Evolutionary conservation across 2,888 invertebrate genomes (phyloP), one percentile per base, ranked within the genome.

Genomic region (Eupithecia exiguata): DNA sequence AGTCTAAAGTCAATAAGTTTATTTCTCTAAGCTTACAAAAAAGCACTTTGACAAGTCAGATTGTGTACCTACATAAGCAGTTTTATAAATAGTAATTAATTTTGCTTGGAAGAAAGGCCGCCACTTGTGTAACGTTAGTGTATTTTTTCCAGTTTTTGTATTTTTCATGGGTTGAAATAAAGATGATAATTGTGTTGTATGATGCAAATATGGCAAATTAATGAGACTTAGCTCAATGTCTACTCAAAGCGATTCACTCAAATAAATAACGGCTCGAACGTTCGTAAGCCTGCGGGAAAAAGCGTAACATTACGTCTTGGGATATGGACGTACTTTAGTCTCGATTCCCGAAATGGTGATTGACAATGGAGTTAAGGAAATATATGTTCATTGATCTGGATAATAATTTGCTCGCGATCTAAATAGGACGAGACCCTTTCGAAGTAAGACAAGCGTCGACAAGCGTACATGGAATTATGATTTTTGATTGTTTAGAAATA

Each of bases 301-400:
- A 63, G n/a, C 53, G 53, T 21, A 62, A 62, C 30, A 18, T 62
- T 35, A 30, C 63, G 63, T n/a, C 63, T 35, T 18, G 36, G 63
- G 63, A 63, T 38, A 38, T 38, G 10, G 18, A n/a, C 63, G 53
- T 53, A 53, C 53, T 53, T 10, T 53, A 53, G 21, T 21, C 12
- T 63, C 36, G 36, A 63, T 38, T 63, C n/a, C 38, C 63, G 63
- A n/a, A 63, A 63, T 63, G 36, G 63, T 63, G 63, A 63, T 63
- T 63, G 63, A 63, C 63, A 63, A n/a, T 38, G 63, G 63, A 63
- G 36, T 63, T 63, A 63, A 10, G 18, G 35, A 36, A 63, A 63
- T 38, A 63, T 63, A 63, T 63, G 36, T 38, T 63, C 63, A 63
- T 36, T 63, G 63, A 0, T 36, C 36, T 63, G 63, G 18, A 36